These are phyloP conservation scores for Plutomurus gul DNA, from an alignment of 1,140 invertebrate species.

Conservation along the genomic window DNA sequence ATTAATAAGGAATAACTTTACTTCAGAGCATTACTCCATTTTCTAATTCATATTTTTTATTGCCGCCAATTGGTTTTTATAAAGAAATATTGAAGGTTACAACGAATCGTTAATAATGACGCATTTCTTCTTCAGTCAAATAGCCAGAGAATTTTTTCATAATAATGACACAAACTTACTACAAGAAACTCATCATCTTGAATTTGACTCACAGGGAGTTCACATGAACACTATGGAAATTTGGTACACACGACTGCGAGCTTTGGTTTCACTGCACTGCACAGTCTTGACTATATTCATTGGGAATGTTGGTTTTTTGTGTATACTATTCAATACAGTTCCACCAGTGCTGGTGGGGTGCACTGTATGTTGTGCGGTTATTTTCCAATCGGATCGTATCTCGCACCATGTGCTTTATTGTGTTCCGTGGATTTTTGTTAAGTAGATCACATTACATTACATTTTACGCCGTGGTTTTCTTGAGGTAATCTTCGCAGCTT, in stretches of 20 bases:
- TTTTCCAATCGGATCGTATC: too few species aligned
- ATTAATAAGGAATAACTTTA: background rate
- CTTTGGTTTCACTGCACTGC: background rate
- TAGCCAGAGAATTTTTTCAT: background rate
- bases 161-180: background rate
- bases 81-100: background rate
- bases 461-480: background rate
- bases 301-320: background rate
- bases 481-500: background rate
- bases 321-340: background rate
- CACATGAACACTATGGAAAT: constrained; percentile 17
- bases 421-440: background rate
- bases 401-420: too few species aligned
- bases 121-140: background rate
- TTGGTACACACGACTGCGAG: constrained; percentile 18
- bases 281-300: constrained; percentile 1
- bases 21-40: background rate
- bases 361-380: background rate
- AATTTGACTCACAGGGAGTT: background rate
- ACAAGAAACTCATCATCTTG: background rate
- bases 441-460: constrained; percentile 20
- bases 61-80: background rate
- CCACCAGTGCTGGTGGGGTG: background rate
- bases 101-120: background rate
- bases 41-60: background rate